Percentiles rank a stretch among this genome's conserved stretches.
phyloP scores from a whole-genome alignment of 2,113 vertebrate species.

The Microtus montanus region DNA sequence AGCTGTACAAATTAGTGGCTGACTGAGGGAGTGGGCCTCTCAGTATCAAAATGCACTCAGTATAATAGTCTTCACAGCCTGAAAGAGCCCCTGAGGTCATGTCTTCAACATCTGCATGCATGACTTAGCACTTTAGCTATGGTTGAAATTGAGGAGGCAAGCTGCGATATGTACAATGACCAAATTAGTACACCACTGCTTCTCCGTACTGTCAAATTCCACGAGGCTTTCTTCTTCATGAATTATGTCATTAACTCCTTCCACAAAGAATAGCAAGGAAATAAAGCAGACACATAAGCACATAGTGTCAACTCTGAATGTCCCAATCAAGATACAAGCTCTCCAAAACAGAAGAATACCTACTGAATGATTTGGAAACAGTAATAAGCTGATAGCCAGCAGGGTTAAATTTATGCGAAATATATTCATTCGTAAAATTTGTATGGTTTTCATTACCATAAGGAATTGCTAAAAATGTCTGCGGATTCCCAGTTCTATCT shows the following conservation, averaged over 20 bases:
- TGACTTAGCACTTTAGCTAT: conserved; percentile 41
- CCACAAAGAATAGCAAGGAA: conserved; percentile 15
- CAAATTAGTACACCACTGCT: conserved; percentile 66
- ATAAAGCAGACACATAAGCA: conserved; percentile 41
- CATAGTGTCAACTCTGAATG: background rate
- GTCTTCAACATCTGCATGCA: conserved; percentile 45
- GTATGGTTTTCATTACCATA: background rate
- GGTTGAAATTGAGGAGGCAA: conserved; percentile 60
- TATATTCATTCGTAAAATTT: background rate
- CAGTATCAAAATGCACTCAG: conserved; percentile 4
- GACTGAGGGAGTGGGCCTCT: conserved; percentile 19
- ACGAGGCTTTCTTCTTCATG: conserved; percentile 43
- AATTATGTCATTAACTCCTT: conserved; percentile 65
- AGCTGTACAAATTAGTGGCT: background rate
- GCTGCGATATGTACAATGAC: conserved; percentile 22
- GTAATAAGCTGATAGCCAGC: no score
- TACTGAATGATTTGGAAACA: background rate
- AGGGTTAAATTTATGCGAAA: background rate
- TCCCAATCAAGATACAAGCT: background rate
- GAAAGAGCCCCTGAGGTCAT: conserved; percentile 31
- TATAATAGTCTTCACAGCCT: conserved; percentile 58
- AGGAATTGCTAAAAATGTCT: background rate
- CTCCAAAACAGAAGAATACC: background rate
- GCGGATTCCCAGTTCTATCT: background rate
- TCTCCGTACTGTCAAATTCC: conserved; percentile 46